Evolutionary conservation across 1,140 invertebrate species (phyloP).

Genomic region (Anastrepha obliqua): DNA sequence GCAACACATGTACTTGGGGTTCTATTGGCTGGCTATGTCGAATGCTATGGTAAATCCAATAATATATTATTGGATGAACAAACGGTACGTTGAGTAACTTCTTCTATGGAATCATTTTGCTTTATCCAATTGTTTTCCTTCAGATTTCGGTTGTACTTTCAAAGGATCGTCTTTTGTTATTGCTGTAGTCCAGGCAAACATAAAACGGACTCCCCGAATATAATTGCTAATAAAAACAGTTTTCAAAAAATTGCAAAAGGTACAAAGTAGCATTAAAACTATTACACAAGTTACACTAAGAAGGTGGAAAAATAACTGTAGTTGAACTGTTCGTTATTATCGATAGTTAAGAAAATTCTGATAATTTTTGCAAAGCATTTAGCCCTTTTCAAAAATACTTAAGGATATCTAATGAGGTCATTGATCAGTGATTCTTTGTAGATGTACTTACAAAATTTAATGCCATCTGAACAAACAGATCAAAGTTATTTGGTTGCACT

Average conservation of each 20-base stretch:
- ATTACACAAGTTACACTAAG: no score
- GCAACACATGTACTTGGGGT: slow-evolving; percentile 87
- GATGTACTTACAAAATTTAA: no score
- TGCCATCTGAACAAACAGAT: no score
- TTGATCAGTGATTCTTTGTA: no score
- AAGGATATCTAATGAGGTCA: no score
- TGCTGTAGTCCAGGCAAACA: slow-evolving; percentile 64
- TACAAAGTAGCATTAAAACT: slow-evolving; percentile 32
- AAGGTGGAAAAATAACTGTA: no score
- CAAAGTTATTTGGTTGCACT: no score
- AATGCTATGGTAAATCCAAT: slow-evolving; percentile 94
- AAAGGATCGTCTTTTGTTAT: slow-evolving; percentile 76
- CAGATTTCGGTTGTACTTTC: slow-evolving; percentile 78
- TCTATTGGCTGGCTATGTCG: slow-evolving; percentile 95
- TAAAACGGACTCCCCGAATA: slow-evolving; percentile 65
- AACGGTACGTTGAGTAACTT: slow-evolving; percentile 75
- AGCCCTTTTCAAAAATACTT: no score
- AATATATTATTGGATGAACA: slow-evolving; percentile 95
- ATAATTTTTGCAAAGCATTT: no score
- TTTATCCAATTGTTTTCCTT: background rate
- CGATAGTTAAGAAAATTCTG: no score
- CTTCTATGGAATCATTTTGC: background rate
- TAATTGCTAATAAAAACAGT: slow-evolving; percentile 65
- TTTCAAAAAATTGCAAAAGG: slow-evolving; percentile 66
- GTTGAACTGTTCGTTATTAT: no score